Percentiles rank a stretch among this genome's conserved stretches.
Conservation (phyloP, 2,888 invertebrate species). For the Nomada hirtipes region DNA sequence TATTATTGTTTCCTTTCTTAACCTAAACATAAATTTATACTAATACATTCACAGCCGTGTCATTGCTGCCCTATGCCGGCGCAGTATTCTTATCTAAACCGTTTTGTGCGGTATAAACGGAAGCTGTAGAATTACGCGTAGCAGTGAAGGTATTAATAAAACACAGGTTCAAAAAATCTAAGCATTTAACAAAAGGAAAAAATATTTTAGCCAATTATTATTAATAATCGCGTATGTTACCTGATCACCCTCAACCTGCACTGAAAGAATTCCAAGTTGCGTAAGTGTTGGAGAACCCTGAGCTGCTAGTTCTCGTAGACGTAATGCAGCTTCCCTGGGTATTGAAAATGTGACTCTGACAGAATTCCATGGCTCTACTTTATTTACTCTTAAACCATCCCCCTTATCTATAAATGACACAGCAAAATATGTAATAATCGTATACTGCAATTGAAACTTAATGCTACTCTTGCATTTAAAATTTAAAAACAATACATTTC, state of each 20-base stretch:
- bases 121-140: no score
- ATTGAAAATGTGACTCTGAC: conserved; percentile 99
- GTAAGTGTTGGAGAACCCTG: conserved; percentile 95
- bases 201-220: not conserved
- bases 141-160: not conserved
- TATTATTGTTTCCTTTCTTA: not conserved
- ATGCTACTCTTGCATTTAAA: not conserved
- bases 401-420: conserved; percentile 81
- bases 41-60: not conserved
- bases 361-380: conserved; percentile 99
- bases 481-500: conserved; percentile 6
- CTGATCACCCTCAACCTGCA: conserved; percentile 96
- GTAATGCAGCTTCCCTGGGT: conserved; percentile 97
- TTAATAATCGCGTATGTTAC: conserved; percentile 84
- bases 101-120: no score
- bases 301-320: conserved; percentile 95
- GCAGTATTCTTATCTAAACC: no score
- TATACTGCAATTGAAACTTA: not conserved
- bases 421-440: not conserved
- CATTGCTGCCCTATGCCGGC: no score
- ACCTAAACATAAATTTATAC: not conserved
- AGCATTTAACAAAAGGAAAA: not conserved
- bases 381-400: conserved; percentile 88
- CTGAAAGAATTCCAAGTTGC: conserved; percentile 96
- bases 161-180: not conserved